A percentile compares a stretch with the other conserved stretches of the same genome.
These are phyloP conservation scores for Tangara arthus DNA, from an alignment of 2,797 vertebrate species.

Conservation along the genomic window DNA sequence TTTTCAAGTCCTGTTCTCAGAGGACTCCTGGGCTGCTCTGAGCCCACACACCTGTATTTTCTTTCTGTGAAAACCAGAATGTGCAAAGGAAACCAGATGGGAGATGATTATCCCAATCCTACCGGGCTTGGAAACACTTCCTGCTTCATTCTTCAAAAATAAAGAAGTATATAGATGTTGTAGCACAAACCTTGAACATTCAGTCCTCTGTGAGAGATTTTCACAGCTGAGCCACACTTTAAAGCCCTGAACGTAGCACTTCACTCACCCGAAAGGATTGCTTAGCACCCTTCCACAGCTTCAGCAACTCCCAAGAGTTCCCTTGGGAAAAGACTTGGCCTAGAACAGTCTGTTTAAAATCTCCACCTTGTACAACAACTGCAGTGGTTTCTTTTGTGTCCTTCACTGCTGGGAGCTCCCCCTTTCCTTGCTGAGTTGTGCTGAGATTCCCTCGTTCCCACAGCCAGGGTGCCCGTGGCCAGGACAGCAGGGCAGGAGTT, in stretches of 20 bases:
- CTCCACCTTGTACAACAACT: fast-evolving
- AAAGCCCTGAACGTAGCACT: neutral
- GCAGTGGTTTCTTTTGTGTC: neutral
- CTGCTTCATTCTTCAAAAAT: neutral
- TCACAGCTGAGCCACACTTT: neutral
- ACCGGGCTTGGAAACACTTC: neutral
- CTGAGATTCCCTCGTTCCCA: neutral
- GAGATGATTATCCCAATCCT: neutral
- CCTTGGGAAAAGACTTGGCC: neutral
- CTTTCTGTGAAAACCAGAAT: neutral
- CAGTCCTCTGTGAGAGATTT: neutral
- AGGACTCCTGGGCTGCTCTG: neutral
- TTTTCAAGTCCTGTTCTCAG: neutral
- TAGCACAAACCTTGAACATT: neutral
- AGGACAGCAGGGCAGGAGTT: neutral
- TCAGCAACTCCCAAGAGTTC: neutral
- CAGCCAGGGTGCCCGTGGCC: neutral
- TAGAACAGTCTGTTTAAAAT: neutral
- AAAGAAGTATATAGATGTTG: neutral
- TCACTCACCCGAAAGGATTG: neutral
- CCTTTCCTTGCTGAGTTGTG: neutral
- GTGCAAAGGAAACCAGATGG: neutral
- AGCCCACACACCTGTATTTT: neutral
- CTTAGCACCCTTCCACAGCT: neutral
- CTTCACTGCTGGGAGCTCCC: neutral